Base-by-base conservation (phyloP, 2,113 vertebrate genomes). In the Lepisosteus oculatus region DNA sequence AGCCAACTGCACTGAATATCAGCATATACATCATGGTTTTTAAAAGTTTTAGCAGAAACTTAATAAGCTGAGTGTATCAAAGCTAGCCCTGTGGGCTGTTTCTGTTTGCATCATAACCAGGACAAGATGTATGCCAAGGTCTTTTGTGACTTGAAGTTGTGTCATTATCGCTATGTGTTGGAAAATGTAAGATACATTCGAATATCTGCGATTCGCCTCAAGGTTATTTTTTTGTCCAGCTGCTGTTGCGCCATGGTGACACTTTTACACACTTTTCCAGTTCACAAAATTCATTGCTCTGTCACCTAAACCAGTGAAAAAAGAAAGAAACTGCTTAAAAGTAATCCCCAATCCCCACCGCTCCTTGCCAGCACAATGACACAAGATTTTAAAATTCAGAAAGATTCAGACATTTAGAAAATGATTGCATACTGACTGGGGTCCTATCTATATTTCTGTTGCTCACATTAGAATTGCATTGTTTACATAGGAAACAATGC, bases 181-280 rank as follows among this genome's bases (percentile, higher is more conserved):
- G 3, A 13, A 69, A 67, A 69, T 67, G 65, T 59, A 62, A 66
- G 62, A 47, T n/a, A 9, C 59, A 71, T 63, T 71, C 54, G n/a
- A 51, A 71, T 67, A 71, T 67, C 63, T 67, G 69, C 41, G 73
- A 70, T 71, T 13, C 8, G 42, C 43, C 43, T 61, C 56, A 74
- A 77, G 76, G 76, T 68, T 67, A 65, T 59, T 61, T 15, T 75
- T 71, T 61, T 70, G 55, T 51, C 44, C 42, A 62, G 51, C 73
- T 69, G 67, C 68, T 72, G 71, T 61, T 3, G 41, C 9, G 42
- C 11, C 8, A 29, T 45, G 43, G 43, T 47, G 61, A 66, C 17
- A 42, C 68, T 56, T 42, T 66, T 45, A 3, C 17, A n/a, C 45
- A 67, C 29, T 47, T 47, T 62, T 45, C 29, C 43, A 61, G 65